Evolutionary conservation across 1,140 invertebrate species (phyloP).

Genomic region (Lordiphosa clarofinis): DNA sequence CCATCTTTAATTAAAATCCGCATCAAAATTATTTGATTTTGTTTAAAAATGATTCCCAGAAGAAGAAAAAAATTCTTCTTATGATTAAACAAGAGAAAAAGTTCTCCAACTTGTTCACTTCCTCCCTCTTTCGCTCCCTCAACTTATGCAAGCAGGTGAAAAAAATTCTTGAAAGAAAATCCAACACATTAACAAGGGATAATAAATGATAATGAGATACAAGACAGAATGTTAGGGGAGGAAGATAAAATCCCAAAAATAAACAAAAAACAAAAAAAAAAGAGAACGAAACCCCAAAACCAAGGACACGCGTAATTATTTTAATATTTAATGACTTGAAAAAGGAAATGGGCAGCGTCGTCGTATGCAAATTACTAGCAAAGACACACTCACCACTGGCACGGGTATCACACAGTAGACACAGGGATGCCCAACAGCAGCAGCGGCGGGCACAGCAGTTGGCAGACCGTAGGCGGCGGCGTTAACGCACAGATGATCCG

Average conservation of each 20-base stretch:
- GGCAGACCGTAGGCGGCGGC: slow-evolving; percentile 70
- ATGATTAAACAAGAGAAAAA: too few relatives aligned
- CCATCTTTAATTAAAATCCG: too few relatives aligned
- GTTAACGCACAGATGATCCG: slow-evolving; percentile 76
- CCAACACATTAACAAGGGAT: slow-evolving; percentile 42
- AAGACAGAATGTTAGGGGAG: neutral
- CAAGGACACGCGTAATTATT: slow-evolving; percentile 52
- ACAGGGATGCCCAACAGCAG: slow-evolving; percentile 77
- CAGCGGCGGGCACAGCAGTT: slow-evolving; percentile 60
- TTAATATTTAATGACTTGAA: slow-evolving; percentile 65
- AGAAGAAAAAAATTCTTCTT: too few relatives aligned
- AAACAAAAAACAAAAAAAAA: slow-evolving; percentile 18
- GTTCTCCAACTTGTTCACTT: neutral
- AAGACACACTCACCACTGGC: slow-evolving; percentile 73
- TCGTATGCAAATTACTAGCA: slow-evolving; percentile 49
- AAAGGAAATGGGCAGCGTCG: slow-evolving; percentile 1
- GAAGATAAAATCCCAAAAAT: slow-evolving; percentile 25
- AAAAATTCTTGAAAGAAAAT: slow-evolving; percentile 32
- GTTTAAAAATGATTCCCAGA: too few relatives aligned
- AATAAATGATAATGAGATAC: slow-evolving; percentile 63
- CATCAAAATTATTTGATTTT: too few relatives aligned
- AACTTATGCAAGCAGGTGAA: slow-evolving; percentile 3
- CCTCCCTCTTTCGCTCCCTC: neutral
- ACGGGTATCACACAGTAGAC: slow-evolving; percentile 78
- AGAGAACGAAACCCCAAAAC: slow-evolving; percentile 10